Percentiles rank a stretch among this genome's conserved stretches.
Conservation (phyloP, 2,797 vertebrate genomes). For the Anguilla megastoma region DNA sequence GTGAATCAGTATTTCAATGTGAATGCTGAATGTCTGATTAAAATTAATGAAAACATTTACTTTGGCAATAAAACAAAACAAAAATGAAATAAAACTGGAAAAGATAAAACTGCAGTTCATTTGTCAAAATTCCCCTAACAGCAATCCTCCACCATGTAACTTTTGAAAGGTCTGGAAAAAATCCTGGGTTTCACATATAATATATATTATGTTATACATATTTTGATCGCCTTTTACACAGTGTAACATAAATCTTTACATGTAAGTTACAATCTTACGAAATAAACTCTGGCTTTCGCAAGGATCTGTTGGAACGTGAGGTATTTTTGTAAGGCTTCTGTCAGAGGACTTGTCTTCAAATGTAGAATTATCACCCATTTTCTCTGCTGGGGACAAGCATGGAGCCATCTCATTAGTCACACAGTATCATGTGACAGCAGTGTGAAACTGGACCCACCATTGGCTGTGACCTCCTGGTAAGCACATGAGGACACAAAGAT, state of each 20-base stretch:
- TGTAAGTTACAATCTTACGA: neutral
- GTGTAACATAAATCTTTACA: neutral
- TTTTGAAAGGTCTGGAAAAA: neutral
- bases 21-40: no score
- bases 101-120: no score
- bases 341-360: neutral
- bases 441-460: constrained; percentile 27
- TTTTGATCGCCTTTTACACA: neutral
- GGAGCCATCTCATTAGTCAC: constrained; percentile 41
- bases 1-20: no score
- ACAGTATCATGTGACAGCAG: constrained; percentile 31
- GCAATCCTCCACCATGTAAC: neutral
- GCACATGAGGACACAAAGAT: constrained; percentile 17
- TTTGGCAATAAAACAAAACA: no score
- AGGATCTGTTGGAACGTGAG: constrained; percentile 22
- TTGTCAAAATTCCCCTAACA: no score
- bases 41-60: no score
- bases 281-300: neutral
- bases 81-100: no score
- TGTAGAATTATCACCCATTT: neutral
- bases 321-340: constrained; percentile 24
- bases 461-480: neutral
- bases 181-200: no score
- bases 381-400: constrained; percentile 22
- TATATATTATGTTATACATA: neutral